Base-by-base conservation (phyloP, 2,113 vertebrate species). In the Nettapus auritus region DNA sequence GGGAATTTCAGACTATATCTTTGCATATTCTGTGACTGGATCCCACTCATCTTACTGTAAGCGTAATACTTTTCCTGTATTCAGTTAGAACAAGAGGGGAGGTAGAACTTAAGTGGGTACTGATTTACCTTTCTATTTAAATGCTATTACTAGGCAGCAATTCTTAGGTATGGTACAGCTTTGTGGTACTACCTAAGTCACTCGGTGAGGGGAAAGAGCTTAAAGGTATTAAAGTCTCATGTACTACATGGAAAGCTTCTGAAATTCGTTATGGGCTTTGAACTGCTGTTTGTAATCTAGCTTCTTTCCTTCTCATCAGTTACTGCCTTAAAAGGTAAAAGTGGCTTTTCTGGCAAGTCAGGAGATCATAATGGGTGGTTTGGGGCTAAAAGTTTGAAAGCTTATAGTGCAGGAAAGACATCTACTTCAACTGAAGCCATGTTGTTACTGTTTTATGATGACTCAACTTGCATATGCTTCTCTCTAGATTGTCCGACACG, bases 401-500 rank as follows among this genome's bases (percentile, higher is more conserved):
- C 90, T 86, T 86, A 19, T 77, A 9, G 33, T 38, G 29, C 53
- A 56, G 14, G 26, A 69, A 78, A 75, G 19, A 57, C 34, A 11
- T 40, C 28, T 86, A 5, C 31, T 84, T 95, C 14, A 90, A 4
- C 57, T 82, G 88, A 84, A 93, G 60, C 16, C 8, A 0, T n/a
- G 5, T 20, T 93, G 48, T 83, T 89, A 28, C 11, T 40, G 33
- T 23, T 88, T 52, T 70, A 4, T 82, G 36, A 50, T 82, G 62
- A 89, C 62, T 93, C 21, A 86, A 21, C n/a, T 69, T 85, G 31
- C 15, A 7, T 89, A 0, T 93, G 34, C 64, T 92, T 96, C 85
- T 83, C 42, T 44, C 63, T 97, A 99, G 99, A 99, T 99, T 69
- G 99, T 99, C n/a, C 98, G 99, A 81, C 99, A 99, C 1, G 99